These are phyloP conservation scores for Drosophila setifemur DNA, from an alignment of 1,140 invertebrate genomes.

Conservation along the genomic window DNA sequence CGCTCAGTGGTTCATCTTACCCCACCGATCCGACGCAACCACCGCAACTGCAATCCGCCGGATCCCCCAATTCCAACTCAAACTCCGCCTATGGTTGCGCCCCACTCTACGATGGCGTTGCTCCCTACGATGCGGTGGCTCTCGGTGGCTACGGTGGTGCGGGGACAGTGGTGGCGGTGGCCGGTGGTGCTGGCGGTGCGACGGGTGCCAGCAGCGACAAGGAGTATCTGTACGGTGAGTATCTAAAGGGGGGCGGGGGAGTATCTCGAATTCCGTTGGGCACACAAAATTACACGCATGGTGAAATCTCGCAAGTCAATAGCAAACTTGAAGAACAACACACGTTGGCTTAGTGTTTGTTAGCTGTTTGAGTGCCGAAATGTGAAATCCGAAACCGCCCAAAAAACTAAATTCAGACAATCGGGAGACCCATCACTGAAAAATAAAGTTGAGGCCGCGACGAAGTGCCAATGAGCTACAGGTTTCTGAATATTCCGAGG, in stretches of 20 bases:
- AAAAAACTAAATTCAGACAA: slow-evolving; percentile 24
- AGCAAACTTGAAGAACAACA: slow-evolving; percentile 51
- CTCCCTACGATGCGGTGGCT: slow-evolving; percentile 74
- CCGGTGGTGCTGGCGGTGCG: slow-evolving; percentile 7
- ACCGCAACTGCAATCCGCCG: slow-evolving; percentile 61
- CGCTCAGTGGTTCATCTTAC: slow-evolving; percentile 23
- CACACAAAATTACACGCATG: slow-evolving; percentile 73
- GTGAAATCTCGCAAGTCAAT: slow-evolving; percentile 77
- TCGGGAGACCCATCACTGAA: slow-evolving; percentile 6
- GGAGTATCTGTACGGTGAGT: slow-evolving; percentile 81
- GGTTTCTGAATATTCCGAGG: no score
- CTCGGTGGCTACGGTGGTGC: slow-evolving; percentile 46
- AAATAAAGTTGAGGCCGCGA: background rate
- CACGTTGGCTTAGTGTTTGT: slow-evolving; percentile 28
- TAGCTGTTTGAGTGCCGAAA: slow-evolving; percentile 27
- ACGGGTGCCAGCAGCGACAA: slow-evolving; percentile 54
- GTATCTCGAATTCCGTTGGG: background rate
- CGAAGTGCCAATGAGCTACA: slow-evolving; percentile 14
- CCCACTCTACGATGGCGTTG: slow-evolving; percentile 65
- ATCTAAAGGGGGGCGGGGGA: background rate
- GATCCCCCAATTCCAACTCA: slow-evolving; percentile 70
- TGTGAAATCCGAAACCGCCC: slow-evolving; percentile 63
- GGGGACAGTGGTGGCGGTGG: slow-evolving; percentile 6
- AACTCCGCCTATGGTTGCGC: slow-evolving; percentile 70
- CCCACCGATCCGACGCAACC: slow-evolving; percentile 49